Conservation (phyloP, 2,113 vertebrate species). For the Ranitomeya imitator region DNA sequence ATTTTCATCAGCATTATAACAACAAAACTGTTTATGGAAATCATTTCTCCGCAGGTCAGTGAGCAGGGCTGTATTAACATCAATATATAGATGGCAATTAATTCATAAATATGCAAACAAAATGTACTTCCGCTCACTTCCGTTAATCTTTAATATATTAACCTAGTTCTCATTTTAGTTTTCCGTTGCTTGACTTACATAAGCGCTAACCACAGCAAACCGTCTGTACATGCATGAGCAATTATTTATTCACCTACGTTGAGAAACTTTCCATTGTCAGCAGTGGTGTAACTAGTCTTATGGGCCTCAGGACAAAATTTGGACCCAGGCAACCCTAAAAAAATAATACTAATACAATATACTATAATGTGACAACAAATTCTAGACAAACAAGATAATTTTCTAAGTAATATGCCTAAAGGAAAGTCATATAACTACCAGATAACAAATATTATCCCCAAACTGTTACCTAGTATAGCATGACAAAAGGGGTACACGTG, state of each 20-base stretch:
- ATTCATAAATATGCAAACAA: not conserved
- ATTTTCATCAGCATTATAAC: not conserved
- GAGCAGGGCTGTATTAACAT: conserved; percentile 9
- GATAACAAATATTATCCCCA: no score
- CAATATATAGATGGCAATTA: not conserved
- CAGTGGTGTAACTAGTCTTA: not conserved
- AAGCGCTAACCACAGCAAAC: not conserved
- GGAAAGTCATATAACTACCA: no score
- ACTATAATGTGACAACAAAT: no score
- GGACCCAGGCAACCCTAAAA: no score
- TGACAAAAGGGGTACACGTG: no score
- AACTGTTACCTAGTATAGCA: no score
- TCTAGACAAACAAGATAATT: no score
- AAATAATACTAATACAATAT: no score
- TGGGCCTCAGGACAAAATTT: no score
- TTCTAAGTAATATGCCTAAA: no score
- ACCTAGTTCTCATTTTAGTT: not conserved
- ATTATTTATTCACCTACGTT: not conserved
- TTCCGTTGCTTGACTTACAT: not conserved
- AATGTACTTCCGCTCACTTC: conserved; percentile 2
- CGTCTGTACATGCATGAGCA: not conserved
- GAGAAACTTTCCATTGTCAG: not conserved
- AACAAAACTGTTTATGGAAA: not conserved
- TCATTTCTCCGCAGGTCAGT: not conserved
- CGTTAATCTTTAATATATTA: conserved; percentile 28